Conservation (phyloP, 2,888 invertebrate genomes). For the Tenthredo mesomela region DNA sequence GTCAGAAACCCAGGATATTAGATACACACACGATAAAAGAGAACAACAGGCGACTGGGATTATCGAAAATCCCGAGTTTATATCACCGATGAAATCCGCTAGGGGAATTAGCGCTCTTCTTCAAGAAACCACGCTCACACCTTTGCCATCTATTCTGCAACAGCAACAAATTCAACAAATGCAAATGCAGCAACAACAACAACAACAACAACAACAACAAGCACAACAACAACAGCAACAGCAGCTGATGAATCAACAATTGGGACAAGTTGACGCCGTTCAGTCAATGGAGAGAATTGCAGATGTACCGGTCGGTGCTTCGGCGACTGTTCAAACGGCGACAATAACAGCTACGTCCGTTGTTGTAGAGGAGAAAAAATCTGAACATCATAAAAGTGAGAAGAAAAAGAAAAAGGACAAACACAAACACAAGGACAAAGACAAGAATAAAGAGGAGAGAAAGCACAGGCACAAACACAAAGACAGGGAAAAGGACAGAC, state of each 20-base stretch:
- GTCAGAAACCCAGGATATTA: neutral
- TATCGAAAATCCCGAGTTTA: constrained; percentile 60
- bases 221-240: constrained; percentile 58
- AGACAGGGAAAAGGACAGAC: constrained; percentile 78
- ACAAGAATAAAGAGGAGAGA: constrained; percentile 85
- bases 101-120: constrained; percentile 73
- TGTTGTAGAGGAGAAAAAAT: constrained; percentile 63
- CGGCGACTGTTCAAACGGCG: constrained; percentile 54
- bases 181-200: constrained; percentile 70
- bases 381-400: constrained; percentile 79
- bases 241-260: constrained; percentile 43
- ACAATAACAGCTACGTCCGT: constrained; percentile 46
- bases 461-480: constrained; percentile 91
- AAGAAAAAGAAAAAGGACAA: constrained; percentile 91
- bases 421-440: constrained; percentile 63
- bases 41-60: neutral
- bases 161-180: constrained; percentile 66
- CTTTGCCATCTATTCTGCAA: constrained; percentile 72
- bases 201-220: constrained; percentile 58
- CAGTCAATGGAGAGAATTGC: neutral
- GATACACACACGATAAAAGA: constrained; percentile 18
- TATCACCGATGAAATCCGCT: constrained; percentile 72
- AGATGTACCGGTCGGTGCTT: neutral
- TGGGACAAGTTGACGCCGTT: neutral
- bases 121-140: constrained; percentile 70